These are phyloP conservation scores for Nothobranchius furzeri DNA, from an alignment of 2,113 vertebrate genomes.

Conservation along the genomic window DNA sequence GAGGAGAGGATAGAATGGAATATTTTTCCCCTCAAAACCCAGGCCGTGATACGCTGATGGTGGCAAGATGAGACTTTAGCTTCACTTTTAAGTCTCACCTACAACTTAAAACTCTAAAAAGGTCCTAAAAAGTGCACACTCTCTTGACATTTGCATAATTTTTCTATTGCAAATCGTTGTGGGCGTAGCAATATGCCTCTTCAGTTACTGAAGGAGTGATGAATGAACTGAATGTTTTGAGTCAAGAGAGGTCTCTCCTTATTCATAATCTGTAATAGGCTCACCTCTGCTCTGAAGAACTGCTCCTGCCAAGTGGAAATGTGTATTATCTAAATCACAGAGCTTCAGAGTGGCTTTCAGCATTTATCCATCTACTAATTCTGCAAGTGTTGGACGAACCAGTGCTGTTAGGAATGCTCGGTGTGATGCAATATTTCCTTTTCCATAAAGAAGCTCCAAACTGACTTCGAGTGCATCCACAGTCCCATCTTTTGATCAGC, in stretches of 20 bases:
- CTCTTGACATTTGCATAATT: conserved; percentile 10
- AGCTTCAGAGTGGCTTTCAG: conserved; percentile 47
- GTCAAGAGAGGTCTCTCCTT: conserved; percentile 12
- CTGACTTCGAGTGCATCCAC: conserved; percentile 14
- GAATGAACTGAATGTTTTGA: conserved; percentile 28
- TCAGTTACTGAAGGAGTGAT: conserved; percentile 11
- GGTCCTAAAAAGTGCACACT: conserved; percentile 1
- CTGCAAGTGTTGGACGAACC: conserved; percentile 49
- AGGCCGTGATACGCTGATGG: too few relatives aligned
- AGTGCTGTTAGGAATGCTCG: conserved; percentile 36
- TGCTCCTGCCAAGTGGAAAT: conserved; percentile 52
- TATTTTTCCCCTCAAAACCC: too few relatives aligned
- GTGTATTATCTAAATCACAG: conserved; percentile 54
- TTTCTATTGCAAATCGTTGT: conserved; percentile 12
- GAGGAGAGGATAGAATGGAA: too few relatives aligned
- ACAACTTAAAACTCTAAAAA: not conserved
- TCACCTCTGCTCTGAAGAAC: conserved; percentile 51
- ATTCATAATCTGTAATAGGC: conserved; percentile 45
- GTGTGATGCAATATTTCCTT: conserved; percentile 44
- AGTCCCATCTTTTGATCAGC: not conserved
- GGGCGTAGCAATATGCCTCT: not conserved
- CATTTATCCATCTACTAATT: conserved; percentile 55
- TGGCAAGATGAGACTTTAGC: not conserved
- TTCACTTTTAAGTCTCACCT: not conserved
- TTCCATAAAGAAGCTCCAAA: conserved; percentile 48